These are phyloP conservation scores for Ophthalmolycus amberensis DNA, from an alignment of 2,113 vertebrate species.

Conservation along the genomic window DNA sequence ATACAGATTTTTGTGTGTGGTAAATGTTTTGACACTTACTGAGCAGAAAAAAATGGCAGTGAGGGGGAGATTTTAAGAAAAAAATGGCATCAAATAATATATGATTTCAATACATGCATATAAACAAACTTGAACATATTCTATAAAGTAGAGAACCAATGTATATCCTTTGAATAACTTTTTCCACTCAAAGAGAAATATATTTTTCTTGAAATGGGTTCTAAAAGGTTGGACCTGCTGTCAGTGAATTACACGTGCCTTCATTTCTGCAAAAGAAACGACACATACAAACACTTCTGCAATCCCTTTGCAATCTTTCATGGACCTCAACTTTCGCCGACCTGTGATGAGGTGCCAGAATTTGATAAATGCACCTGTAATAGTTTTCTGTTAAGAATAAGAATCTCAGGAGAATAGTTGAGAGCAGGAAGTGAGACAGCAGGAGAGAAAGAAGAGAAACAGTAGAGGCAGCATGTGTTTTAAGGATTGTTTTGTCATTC, in stretches of 20 bases:
- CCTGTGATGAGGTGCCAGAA: slow-evolving; percentile 40
- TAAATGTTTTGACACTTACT: neutral
- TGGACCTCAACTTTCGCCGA: slow-evolving; percentile 5
- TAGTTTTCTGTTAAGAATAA: slow-evolving; percentile 21
- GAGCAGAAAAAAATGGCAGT: neutral
- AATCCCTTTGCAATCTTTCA: slow-evolving; percentile 22
- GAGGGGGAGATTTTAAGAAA: neutral
- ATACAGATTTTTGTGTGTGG: neutral
- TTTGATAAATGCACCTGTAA: slow-evolving; percentile 36
- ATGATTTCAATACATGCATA: neutral
- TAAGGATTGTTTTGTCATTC: neutral
- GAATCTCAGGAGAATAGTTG: slow-evolving; percentile 10
- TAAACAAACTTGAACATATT: neutral
- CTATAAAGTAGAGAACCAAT: neutral
- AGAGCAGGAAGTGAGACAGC: slow-evolving; percentile 21
- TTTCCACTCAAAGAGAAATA: neutral
- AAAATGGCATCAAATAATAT: neutral
- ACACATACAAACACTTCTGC: slow-evolving; percentile 12
- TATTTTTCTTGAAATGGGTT: neutral
- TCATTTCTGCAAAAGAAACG: slow-evolving; percentile 30
- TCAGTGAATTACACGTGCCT: neutral
- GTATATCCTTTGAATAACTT: neutral
- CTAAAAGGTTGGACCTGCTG: neutral
- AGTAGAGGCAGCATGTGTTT: neutral
- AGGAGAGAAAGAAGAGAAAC: slow-evolving; percentile 12